phyloP scores from a whole-genome alignment of 2,888 invertebrate species.

The Eilema caniola region DNA sequence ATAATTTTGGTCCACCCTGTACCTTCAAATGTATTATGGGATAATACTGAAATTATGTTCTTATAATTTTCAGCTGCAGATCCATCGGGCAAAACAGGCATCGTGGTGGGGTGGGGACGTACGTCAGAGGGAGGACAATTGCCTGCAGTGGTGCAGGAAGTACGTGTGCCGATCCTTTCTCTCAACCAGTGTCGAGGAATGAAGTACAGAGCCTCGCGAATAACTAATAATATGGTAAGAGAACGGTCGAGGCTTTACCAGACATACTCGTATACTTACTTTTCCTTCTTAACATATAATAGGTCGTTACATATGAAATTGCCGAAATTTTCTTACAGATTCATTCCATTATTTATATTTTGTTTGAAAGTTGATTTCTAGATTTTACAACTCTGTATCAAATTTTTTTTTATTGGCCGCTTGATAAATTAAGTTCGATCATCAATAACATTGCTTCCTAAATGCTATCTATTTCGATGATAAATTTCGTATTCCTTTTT shows the following conservation, averaged over 20 bases:
- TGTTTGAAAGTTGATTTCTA: no score
- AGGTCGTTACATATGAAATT: no score
- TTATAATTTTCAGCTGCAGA: conserved; percentile 80
- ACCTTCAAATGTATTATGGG: neutral
- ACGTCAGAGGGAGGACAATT: conserved; percentile 93
- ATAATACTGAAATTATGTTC: neutral
- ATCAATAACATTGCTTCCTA: no score
- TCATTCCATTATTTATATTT: no score
- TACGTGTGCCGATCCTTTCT: conserved; percentile 93
- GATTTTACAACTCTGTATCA: no score
- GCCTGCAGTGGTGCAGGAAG: conserved; percentile 93
- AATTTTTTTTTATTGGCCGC: no score
- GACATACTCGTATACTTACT: neutral
- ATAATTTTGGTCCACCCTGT: no score
- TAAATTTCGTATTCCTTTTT: no score
- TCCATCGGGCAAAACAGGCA: conserved; percentile 91
- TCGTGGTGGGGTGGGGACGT: conserved; percentile 95
- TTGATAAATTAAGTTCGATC: no score
- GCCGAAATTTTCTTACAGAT: no score
- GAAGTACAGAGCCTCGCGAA: conserved; percentile 94
- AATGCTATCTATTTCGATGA: no score
- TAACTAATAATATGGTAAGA: conserved; percentile 92
- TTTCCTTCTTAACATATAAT: no score
- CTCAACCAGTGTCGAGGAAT: conserved; percentile 92
- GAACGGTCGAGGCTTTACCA: neutral